Percentiles rank a stretch among this genome's conserved stretches.
Conservation (phyloP, 2,888 invertebrate genomes). For the Ophion ellenae region DNA sequence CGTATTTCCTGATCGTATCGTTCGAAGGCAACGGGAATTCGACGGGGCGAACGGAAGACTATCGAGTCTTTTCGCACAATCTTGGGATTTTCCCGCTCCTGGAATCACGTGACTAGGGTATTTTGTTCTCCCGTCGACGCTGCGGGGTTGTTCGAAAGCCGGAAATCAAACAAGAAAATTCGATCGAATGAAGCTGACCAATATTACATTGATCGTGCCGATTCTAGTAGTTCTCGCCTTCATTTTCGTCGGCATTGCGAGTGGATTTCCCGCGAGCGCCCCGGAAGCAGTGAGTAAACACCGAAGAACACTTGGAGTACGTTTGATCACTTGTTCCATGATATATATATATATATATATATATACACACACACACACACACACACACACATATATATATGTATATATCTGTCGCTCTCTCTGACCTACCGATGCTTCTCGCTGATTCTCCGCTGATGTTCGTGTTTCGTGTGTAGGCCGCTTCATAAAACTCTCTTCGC, state of each 20-base stretch:
- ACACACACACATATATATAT: conserved; percentile 17
- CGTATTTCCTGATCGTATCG: background rate
- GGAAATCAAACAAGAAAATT: conserved; percentile 11
- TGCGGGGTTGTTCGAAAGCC: background rate
- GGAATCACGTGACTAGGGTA: conserved; percentile 29
- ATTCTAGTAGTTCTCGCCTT: conserved; percentile 67
- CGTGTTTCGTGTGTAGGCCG: conserved; percentile 5
- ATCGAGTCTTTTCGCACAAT: conserved; percentile 2
- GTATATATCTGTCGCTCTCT: conserved; percentile 32
- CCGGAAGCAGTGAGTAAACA: conserved; percentile 80
- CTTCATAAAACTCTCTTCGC: conserved; percentile 31
- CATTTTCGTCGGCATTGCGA: conserved; percentile 71
- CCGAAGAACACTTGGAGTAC: conserved; percentile 66
- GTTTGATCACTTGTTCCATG: conserved; percentile 26
- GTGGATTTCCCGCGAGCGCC: conserved; percentile 79
- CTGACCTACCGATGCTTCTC: background rate
- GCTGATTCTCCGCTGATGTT: background rate
- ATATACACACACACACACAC: too few relatives aligned
- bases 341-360: conserved; percentile 14
- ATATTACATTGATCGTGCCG: conserved; percentile 32
- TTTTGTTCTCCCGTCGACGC: background rate
- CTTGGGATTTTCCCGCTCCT: background rate
- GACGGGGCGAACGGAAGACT: conserved; percentile 13
- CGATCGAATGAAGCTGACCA: conserved; percentile 69
- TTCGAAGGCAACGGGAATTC: background rate